Evolutionary conservation across 1,140 invertebrate genomes (phyloP).

Genomic region (Chionoecetes opilio): DNA sequence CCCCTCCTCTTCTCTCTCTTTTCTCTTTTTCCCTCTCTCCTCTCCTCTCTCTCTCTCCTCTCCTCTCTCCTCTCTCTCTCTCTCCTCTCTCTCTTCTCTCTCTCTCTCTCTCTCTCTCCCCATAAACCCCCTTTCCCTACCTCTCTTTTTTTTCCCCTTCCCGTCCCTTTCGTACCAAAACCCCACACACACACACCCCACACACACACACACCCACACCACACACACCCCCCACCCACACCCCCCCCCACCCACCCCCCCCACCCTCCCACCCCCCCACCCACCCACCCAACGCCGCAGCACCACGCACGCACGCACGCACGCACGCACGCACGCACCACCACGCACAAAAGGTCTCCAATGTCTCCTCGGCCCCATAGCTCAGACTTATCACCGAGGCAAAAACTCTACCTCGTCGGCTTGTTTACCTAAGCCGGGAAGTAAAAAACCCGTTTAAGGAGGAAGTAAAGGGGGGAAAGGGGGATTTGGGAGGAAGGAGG

Average conservation of each 20-base stretch:
- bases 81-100: too few species aligned
- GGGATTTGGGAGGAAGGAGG: too few species aligned
- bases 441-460: not conserved
- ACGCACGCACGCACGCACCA: not conserved
- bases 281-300: too few species aligned
- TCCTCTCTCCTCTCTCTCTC: not conserved
- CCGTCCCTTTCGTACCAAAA: too few species aligned
- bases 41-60: not conserved
- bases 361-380: not conserved
- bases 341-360: too few species aligned
- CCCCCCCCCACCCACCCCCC: too few species aligned
- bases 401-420: not conserved
- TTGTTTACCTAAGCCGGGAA: not conserved
- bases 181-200: too few species aligned
- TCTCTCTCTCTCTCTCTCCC: not conserved
- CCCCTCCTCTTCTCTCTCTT: not conserved
- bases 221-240: too few species aligned
- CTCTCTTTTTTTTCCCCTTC: too few species aligned
- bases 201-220: too few species aligned
- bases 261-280: too few species aligned
- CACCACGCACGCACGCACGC: not conserved
- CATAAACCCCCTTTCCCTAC: too few species aligned
- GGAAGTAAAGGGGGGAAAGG: not conserved
- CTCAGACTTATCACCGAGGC: not conserved
- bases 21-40: not conserved